Base-by-base conservation (phyloP, 1,140 invertebrate genomes). In the Lepidurus apus region DNA sequence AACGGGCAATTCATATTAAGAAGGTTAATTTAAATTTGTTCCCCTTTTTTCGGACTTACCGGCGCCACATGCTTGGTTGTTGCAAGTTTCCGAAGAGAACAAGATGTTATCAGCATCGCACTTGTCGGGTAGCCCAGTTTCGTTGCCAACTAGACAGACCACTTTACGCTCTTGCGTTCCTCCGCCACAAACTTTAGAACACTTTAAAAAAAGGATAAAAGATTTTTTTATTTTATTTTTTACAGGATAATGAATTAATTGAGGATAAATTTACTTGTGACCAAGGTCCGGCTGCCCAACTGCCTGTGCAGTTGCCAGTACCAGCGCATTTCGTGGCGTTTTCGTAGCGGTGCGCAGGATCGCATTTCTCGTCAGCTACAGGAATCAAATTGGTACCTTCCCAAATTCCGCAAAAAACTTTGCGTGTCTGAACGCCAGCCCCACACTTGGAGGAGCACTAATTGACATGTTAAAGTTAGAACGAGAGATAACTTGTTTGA, bases 201-300 rank as follows among this genome's bases (percentile, higher is more conserved):
- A 96, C 88, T 94, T 81, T 11, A 5, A 65, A 42, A 26, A 26
- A 26, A 26, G 1, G 26, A 1, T 26, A 26, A 26, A 26, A 26
- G 1, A n/a, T n/a, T n/a, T n/a, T n/a, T n/a, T n/a, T n/a, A n/a
- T n/a, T n/a, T n/a, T n/a, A n/a, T n/a, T n/a, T n/a, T n/a, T n/a
- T n/a, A n/a, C n/a, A 26, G 26, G 26, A 26, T 26, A 26, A 26
- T 26, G 26, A 53, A 44, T 42, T 79, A 21, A 24, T 74, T 74
- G 34, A 26, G 42, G 8, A 43, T 44, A 47, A 34, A 26, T 83
- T 84, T 87, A 93, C 92, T 85, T 91, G 85, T 75, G 88, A 89
- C 92, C 93, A 97, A 1, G 94, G 94, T 13, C 93, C 94, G 75
- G 91, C 88, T 82, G 93, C 95, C 95, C 95, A 98, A 83, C 92